phyloP scores from a whole-genome alignment of 2,113 vertebrate genomes.

The Oreochromis aureus region DNA sequence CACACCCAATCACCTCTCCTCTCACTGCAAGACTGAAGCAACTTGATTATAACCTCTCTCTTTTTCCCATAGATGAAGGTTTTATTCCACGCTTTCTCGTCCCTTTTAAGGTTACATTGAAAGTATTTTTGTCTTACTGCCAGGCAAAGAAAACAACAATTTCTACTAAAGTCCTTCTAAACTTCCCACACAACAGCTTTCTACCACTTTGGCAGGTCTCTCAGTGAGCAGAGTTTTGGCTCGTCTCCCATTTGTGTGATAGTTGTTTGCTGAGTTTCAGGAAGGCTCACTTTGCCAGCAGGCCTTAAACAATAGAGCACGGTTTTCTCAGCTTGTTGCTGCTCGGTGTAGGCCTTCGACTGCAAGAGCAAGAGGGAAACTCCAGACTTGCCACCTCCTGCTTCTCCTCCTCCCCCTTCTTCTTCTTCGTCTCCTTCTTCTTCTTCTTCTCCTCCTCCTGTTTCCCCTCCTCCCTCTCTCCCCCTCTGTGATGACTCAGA shows the following conservation, averaged over 20 bases:
- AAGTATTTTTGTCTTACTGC: neutral
- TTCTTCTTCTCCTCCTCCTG: neutral
- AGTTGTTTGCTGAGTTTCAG: conserved; percentile 55
- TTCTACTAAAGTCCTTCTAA: conserved; percentile 40
- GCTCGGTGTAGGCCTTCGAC: conserved; percentile 29
- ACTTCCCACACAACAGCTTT: conserved; percentile 49
- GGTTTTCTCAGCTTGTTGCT: conserved; percentile 49
- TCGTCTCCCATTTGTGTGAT: conserved; percentile 18
- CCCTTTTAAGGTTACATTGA: neutral
- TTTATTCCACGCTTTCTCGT: neutral
- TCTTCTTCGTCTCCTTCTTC: neutral
- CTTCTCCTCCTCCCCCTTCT: conserved; percentile 27
- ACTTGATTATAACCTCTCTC: neutral
- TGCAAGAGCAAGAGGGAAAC: conserved; percentile 54
- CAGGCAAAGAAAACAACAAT: conserved; percentile 27
- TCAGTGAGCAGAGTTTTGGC: conserved; percentile 40
- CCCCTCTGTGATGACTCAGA: conserved; percentile 67
- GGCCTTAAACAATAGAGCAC: conserved; percentile 60
- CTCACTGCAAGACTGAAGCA: neutral
- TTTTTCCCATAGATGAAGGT: neutral
- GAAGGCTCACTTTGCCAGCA: conserved; percentile 53
- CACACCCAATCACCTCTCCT: neutral
- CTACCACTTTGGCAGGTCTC: conserved; percentile 42
- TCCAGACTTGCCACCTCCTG: conserved; percentile 52
- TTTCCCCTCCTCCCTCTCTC: neutral